These are phyloP conservation scores for Falco berigora DNA, from an alignment of 2,797 vertebrate species.

Conservation along the genomic window DNA sequence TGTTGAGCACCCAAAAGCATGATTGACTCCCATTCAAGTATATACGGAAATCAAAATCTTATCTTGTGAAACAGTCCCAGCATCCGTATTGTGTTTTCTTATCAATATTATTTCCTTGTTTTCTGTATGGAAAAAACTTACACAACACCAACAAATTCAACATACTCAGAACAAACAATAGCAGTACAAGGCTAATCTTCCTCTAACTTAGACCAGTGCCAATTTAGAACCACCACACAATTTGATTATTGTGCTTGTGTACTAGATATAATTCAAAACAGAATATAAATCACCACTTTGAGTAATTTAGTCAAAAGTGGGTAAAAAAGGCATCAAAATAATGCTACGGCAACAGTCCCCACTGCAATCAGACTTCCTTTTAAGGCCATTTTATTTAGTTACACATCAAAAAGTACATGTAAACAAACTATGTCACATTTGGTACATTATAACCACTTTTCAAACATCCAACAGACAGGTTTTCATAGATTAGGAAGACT, in stretches of 20 bases:
- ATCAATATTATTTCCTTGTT: conserved; percentile 80
- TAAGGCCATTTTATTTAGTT: background rate
- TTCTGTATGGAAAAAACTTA: conserved; percentile 16
- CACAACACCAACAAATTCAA: conserved; percentile 39
- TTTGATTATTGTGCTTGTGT: background rate
- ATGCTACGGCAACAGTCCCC: background rate
- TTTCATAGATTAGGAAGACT: fast-evolving
- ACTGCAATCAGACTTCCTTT: background rate
- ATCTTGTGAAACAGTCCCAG: conserved; percentile 75
- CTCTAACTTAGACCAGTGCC: background rate
- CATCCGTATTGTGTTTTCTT: conserved; percentile 74
- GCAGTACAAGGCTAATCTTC: background rate
- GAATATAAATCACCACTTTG: background rate
- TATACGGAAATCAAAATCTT: conserved; percentile 68
- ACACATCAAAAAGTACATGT: background rate
- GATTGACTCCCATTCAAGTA: conserved; percentile 61
- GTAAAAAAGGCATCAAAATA: background rate
- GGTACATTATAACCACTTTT: background rate
- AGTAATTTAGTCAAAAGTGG: background rate
- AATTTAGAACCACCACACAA: background rate
- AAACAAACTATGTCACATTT: background rate
- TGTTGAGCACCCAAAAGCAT: background rate
- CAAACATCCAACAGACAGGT: background rate
- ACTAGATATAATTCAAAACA: background rate
- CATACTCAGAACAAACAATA: conserved; percentile 33